Percentiles rank a stretch among this genome's conserved stretches.
Evolutionary conservation across 2,797 vertebrate genomes (phyloP).

Genomic region (Sebastes glaucus): DNA sequence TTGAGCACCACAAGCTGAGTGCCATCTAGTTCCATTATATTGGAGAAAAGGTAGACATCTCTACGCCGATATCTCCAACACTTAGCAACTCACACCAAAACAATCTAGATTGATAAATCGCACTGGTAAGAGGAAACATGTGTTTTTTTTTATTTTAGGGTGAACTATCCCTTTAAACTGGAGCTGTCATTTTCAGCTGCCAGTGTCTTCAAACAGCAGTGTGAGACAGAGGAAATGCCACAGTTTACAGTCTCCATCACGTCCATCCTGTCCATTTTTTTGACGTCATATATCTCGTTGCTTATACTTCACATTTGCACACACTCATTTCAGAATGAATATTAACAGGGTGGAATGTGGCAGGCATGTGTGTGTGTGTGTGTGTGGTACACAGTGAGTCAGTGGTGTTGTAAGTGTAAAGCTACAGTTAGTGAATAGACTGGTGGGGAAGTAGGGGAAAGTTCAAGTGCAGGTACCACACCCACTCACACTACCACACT

Average conservation of each 20-base stretch:
- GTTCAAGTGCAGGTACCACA: slow-evolving; percentile 34
- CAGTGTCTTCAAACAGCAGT: neutral
- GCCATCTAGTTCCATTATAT: no score
- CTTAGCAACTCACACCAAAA: no score
- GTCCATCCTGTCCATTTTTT: neutral
- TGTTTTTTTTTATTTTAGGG: no score
- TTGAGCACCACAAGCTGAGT: no score
- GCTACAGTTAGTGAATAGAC: neutral
- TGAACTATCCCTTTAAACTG: neutral
- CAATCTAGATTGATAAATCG: no score
- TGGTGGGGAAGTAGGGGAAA: slow-evolving; percentile 35
- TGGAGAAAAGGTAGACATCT: no score
- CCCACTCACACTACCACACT: neutral
- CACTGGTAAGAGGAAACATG: no score
- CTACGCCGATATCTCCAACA: no score
- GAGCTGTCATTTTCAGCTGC: neutral
- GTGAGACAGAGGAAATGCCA: neutral
- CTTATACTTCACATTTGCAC: neutral
- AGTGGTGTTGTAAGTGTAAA: neutral
- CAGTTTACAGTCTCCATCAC: neutral
- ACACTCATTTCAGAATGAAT: neutral
- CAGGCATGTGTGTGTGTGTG: neutral
- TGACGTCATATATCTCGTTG: neutral
- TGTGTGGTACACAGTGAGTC: neutral
- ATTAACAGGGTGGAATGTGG: neutral